Evolutionary conservation across 2,113 vertebrate species (phyloP), one percentile per base, ranked within the genome.

Genomic region (Petromus typicus): DNA sequence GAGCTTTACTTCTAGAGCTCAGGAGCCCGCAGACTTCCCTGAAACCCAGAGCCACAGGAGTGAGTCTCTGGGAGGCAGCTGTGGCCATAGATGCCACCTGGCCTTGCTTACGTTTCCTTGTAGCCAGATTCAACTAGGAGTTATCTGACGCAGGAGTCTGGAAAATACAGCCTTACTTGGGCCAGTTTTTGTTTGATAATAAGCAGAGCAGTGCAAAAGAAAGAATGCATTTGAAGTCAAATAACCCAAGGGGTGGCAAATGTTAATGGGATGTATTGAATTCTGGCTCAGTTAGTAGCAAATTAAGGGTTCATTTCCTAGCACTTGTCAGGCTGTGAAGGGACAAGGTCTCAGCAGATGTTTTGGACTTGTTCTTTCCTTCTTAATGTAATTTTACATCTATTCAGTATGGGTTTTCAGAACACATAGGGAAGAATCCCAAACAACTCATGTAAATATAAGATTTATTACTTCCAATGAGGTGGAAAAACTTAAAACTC

Each of bases 381-480:
- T 96, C 14, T 20, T 13, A 45, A 14, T n/a, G 17, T 75, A 73
- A 92, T 80, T 86, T 79, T 45, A 48, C 32, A 91, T 92, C 56
- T 67, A 63, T 75, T 90, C 43, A 66, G 3, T 16, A 40, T 66
- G 0, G 2, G 3, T 88, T 89, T 54, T 17, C 45, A 89, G 48
- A 88, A 82, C 86, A 20, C 25, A 91, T 79, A 67, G 7, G 13
- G 18, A 95, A 51, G 34, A 80, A 91, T 51, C 11, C 13, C 59
- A 93, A 63, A 57, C 45, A 95, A 57, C 10, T 90, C 11, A 48
- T 37, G 7, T 78, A 86, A 37, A 61, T 82, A 12, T n/a, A 78
- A 95, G 37, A 91, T 75, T 85, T 79, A 82, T 92, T 94, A 61
- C 45, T 90, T 94, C 82, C 64, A 79, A 71, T 7, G 0, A 66